phyloP scores from a whole-genome alignment of 2,888 invertebrate species.

The Smittia sp. region DNA sequence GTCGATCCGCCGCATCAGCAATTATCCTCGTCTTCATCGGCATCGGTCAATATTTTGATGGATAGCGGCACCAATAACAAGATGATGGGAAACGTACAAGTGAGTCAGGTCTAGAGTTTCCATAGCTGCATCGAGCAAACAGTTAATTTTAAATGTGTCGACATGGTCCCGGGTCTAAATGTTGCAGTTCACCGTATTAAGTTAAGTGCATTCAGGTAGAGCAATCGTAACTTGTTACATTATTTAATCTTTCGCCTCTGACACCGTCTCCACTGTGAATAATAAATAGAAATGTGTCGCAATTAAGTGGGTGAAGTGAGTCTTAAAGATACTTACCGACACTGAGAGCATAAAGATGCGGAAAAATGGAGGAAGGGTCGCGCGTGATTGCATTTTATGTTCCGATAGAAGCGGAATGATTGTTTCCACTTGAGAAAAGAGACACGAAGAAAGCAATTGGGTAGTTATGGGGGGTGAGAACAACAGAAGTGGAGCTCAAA shows the following conservation, averaged over 20 bases:
- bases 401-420: not conserved
- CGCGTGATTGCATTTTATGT: not conserved
- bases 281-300: too few relatives aligned
- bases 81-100: slow-evolving; percentile 42
- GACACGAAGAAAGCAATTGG: not conserved
- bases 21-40: slow-evolving; percentile 15
- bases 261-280: not conserved
- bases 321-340: too few relatives aligned
- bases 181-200: not conserved
- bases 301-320: too few relatives aligned
- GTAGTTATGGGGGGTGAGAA: not conserved
- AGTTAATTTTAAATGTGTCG: too few relatives aligned
- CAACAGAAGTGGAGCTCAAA: not conserved
- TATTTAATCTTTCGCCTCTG: not conserved
- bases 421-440: not conserved
- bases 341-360: too few relatives aligned
- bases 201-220: not conserved
- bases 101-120: slow-evolving; percentile 44
- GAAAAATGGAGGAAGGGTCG: not conserved
- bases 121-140: too few relatives aligned
- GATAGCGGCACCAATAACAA: slow-evolving; percentile 21
- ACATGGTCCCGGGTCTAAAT: not conserved
- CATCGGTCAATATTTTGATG: slow-evolving; percentile 26
- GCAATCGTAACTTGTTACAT: not conserved
- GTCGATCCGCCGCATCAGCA: slow-evolving; percentile 29